A percentile compares a stretch with the other conserved stretches of the same genome.
Conservation (phyloP, 2,888 invertebrate genomes). For the Plagiodera versicolora region DNA sequence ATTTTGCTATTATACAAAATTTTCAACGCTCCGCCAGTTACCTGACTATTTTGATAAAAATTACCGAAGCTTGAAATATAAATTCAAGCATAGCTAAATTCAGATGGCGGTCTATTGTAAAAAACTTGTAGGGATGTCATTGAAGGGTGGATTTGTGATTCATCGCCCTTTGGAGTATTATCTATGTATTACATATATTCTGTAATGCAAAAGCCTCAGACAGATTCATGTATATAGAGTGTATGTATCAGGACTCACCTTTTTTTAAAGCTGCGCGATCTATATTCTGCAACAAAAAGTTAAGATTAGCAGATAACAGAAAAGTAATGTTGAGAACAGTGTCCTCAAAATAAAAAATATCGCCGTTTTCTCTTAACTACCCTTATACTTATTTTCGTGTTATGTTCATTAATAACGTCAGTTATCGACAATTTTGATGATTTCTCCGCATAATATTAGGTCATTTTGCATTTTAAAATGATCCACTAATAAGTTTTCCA, state of each 20-base stretch:
- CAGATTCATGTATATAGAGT: too few species aligned
- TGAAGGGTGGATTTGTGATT: slow-evolving; percentile 8
- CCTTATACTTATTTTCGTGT: too few species aligned
- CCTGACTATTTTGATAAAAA: slow-evolving; percentile 17
- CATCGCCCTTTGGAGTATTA: slow-evolving; percentile 9
- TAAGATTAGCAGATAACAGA: too few species aligned
- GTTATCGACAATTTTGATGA: too few species aligned
- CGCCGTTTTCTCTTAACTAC: too few species aligned
- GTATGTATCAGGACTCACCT: neutral
- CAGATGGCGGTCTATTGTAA: slow-evolving; percentile 36
- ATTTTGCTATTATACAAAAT: slow-evolving; percentile 14
- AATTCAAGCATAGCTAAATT: slow-evolving; percentile 40
- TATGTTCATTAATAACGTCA: too few species aligned
- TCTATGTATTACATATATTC: slow-evolving; percentile 2
- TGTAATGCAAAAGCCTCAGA: neutral
- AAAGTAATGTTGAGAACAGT: too few species aligned
- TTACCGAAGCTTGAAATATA: slow-evolving; percentile 34
- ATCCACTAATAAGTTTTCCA: too few species aligned
- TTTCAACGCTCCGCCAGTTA: slow-evolving; percentile 11
- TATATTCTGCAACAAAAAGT: too few species aligned
- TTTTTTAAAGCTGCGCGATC: neutral
- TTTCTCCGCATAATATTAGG: too few species aligned
- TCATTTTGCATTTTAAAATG: too few species aligned
- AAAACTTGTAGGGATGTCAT: slow-evolving; percentile 22
- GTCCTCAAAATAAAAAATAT: too few species aligned